Base-by-base conservation (phyloP, 2,797 vertebrate genomes). In the Taenioides sp. region DNA sequence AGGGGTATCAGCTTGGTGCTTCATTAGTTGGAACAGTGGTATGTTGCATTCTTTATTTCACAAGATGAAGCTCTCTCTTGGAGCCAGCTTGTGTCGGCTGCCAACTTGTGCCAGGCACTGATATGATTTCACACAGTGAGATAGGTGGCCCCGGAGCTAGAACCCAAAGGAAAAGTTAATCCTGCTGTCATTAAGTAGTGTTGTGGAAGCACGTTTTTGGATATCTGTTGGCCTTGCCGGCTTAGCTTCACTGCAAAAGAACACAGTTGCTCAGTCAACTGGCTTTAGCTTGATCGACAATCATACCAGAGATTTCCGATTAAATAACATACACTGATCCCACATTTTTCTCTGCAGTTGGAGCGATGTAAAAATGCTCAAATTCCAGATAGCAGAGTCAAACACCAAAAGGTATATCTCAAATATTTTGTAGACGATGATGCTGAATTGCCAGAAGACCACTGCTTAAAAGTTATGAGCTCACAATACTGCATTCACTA, bases 81-180 rank as follows among this genome's bases (percentile, higher is more conserved):
- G 65, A 85, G 73, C 65, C 72, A 79, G 80, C 73, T 82, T 73
- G 70, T 47, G 76, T 63, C 71, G 14, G 25, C 69, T 82, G 79
- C 81, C 74, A 80, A 78, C 70, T 7, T 28, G 71, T 80, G 70
- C 64, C 71, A 79, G 72, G 34, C 62, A 84, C 57, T 68, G 78
- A 84, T 81, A 86, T 69, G 78, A 85, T 81, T 87, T 84, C 69
- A 86, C 82, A 81, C 67, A 71, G 78, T 80, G 64, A 80, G 76
- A 83, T 78, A 65, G 67, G 83, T 85, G 78, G 75, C 76, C 84
- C 79, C 62, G 67, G 49, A 86, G 73, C 76, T 75, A 55, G 79
- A 85, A 84, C 79, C 75, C 73, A 79, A 80, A 87, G 78, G 69
- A 80, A 78, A 83, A 82, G 81, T 70, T 64, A 80, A 86, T 85